Base-by-base conservation (phyloP, 2,797 vertebrate genomes). In the Microcaecilia unicolor region DNA sequence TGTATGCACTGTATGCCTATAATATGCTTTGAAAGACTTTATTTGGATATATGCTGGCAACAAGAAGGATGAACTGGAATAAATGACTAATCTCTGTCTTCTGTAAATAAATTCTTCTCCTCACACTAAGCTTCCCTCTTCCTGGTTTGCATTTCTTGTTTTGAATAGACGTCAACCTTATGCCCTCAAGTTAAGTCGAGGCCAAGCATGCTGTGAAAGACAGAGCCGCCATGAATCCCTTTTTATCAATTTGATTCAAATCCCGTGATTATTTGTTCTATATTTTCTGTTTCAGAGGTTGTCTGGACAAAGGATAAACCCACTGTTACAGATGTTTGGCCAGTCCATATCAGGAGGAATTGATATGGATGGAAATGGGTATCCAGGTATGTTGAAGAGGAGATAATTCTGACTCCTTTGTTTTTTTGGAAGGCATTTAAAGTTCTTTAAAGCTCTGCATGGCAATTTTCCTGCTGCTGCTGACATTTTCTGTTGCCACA, bases 311-410 rank as follows among this genome's bases (percentile, higher is more conserved):
- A 85, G 76, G 16, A 41, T 99, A 47, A 86, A 54, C 49, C 86
- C 92, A 5, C 66, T 61, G 13, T 72, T 99, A 27, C 84, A 79
- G 69, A 98, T 98, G 96, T 99, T 99, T 41, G 96, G 96, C 28
- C 95, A 99, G 78, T 93, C 95, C 5, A 88, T 99, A 72, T 99
- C 96, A 2, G 95, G 93, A 37, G 88, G 78, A 38, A 72, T 98
- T 22, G 96, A 99, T 72, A 97, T 99, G 95, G 96, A 99, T 58
- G 87, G 85, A 55, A 99, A 98, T 25, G 89, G 88, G 46, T 99
- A 99, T 50, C 66, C 88, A 79, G 96, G 96, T 99, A 81, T 11
- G 61, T 51, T 2, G n/a, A n/a, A n/a, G n/a, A n/a, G n/a, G n/a
- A n/a, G n/a, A n/a, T n/a, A n/a, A n/a, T n/a, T n/a, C n/a, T n/a